Evolutionary conservation across 2,113 vertebrate species (phyloP), one percentile per base, ranked within the genome.

Genomic region (Onychostoma macrolepis): DNA sequence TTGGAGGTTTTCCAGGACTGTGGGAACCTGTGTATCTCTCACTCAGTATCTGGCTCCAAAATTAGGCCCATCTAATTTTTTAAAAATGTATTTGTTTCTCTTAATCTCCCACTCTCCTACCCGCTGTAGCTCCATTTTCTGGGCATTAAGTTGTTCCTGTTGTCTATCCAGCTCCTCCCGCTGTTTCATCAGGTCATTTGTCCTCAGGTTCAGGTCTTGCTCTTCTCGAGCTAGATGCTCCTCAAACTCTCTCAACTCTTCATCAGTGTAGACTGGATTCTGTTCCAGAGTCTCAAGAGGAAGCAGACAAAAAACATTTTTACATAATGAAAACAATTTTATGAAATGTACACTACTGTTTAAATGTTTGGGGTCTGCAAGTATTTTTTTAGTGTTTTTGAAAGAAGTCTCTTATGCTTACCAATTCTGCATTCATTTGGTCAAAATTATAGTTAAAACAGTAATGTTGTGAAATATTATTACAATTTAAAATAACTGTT

Each of bases 181-280:
- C 90, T 96, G 96, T 83, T 94, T 95, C 90, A 95, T 92, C 89
- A 97, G 94, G 24, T 96, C 95, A 77, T 94, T 91, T 63, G 95
- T 94, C 89, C 94, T 97, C 92, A 93, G 92, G 80, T 92, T 94
- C 56, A 99, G 94, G 87, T 96, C 92, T 33, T 90, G 91, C 92
- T 97, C 96, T 92, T 97, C 96, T 58, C 95, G 91, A 36, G 92
- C 91, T 90, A 99, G 95, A 9, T 97, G 96, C 86, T 89, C 94
- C 89, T 98, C 96, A 88, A 95, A 99, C 82, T 96, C 93, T 80
- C 92, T 96, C 86, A 98, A 90, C 85, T 99, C 98, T 0, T 97
- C 96, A 61, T 99, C 97, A 0, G 96, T 97, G 92, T 96, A 99
- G 0, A 94, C 7, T 36, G 95, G 95, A 86, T 96, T 96, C 5